These are phyloP conservation scores for Poeciliopsis retropinna DNA, from an alignment of 2,113 vertebrate genomes.

Conservation along the genomic window DNA sequence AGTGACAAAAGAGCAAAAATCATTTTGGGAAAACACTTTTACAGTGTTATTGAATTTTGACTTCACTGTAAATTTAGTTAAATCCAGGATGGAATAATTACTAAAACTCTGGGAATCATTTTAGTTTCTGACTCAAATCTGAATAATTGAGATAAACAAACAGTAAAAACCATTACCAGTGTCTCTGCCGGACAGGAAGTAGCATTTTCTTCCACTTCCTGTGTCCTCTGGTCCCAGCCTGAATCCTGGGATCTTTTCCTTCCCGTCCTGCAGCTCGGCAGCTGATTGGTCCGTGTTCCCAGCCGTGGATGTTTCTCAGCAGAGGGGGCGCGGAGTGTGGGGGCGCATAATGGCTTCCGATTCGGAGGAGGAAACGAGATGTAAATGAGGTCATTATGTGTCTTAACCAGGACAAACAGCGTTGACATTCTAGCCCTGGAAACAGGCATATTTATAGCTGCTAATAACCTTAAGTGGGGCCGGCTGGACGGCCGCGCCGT, in stretches of 20 bases:
- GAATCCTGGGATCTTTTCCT: conserved; percentile 54
- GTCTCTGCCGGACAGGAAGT: conserved; percentile 15
- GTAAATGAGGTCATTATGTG: conserved; percentile 84
- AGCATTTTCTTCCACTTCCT: conserved; percentile 47
- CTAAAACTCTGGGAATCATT: too few species aligned
- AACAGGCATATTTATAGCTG: conserved; percentile 79
- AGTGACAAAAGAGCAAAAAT: too few species aligned
- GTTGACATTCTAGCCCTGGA: conserved; percentile 70
- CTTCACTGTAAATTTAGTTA: too few species aligned
- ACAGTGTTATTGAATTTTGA: too few species aligned
- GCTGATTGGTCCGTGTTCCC: conserved; percentile 72
- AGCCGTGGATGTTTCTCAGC: conserved; percentile 30
- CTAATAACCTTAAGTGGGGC: conserved; percentile 80
- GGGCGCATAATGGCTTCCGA: conserved; percentile 78
- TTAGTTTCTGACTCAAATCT: too few species aligned
- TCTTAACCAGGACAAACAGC: conserved; percentile 77
- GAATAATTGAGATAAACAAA: background rate
- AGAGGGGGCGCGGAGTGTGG: conserved; percentile 40
- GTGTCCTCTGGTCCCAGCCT: conserved; percentile 37
- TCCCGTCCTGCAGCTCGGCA: conserved; percentile 35
- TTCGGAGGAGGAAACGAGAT: conserved; percentile 80
- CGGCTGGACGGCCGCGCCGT: conserved; percentile 66
- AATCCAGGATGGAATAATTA: too few species aligned
- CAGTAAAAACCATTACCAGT: background rate
- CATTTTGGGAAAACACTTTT: too few species aligned